Base-by-base conservation (phyloP, 2,888 invertebrate species). In the Chaitophorus viminalis region DNA sequence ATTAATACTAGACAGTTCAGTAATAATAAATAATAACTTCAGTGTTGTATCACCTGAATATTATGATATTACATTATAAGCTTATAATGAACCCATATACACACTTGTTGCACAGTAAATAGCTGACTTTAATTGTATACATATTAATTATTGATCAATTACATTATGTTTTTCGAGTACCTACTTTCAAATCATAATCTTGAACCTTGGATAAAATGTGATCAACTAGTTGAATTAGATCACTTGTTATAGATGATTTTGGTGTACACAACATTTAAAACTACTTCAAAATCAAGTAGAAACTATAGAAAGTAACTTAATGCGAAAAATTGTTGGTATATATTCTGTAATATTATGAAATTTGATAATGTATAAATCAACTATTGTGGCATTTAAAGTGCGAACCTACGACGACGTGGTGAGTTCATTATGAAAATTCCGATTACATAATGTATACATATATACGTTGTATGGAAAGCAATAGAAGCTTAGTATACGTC, bases 101-200 rank as follows among this genome's bases (percentile, higher is more conserved):
- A 9, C 72, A 4, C 29, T 72, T 52, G 33, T 72, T 17, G 17
- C 17, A 72, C 31, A 46, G 31, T 70, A 14, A 21, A 33, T 70
- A 46, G 11, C 0, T 29, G 52, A 72, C 29, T 6, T 3, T 68
- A 1, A 29, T 68, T n/a, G 31, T 46, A 46, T 3, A 46, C 31
- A 46, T 14, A 60, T 79, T 60, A 17, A 54, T 82, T 52, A 72
- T 72, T n/a, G 33, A 33, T n/a, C 9, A 77, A 72, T 33, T 52
- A 18, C 18, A 72, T 25, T 25, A 21, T 78, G 21, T 54, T 21
- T 72, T 25, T 82, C n/a, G 52, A 82, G 82, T 82, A 72, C 82
- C 82, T 72, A 72, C 70, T 72, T 82, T n/a, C 25, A 18, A 82
- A 33, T 60, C 54, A 82, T 52, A 72, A 82, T 82, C 72, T 70